phyloP scores from a whole-genome alignment of 2,113 vertebrate genomes.

The Parotia lawesii region DNA sequence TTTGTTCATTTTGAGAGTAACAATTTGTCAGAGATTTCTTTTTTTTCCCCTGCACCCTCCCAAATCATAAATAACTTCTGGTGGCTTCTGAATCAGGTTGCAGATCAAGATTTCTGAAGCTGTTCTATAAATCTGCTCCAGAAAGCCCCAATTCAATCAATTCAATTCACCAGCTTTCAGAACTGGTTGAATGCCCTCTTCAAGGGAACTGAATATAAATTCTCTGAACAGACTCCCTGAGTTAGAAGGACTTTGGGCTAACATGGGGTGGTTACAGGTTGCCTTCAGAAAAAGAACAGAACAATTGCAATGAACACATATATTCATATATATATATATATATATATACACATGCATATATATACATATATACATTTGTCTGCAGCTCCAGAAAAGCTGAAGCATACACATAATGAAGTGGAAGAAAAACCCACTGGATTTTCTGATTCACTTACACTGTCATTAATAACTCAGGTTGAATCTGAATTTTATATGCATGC shows the following conservation, averaged over 20 bases:
- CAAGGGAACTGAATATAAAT: slow-evolving; percentile 38
- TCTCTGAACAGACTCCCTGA: neutral
- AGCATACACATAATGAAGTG: neutral
- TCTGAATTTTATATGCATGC: neutral
- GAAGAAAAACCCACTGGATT: neutral
- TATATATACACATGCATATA: neutral
- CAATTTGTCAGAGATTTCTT: neutral
- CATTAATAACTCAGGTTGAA: neutral
- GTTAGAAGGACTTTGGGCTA: neutral
- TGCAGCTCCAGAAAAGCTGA: neutral
- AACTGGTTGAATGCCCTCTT: slow-evolving; percentile 31
- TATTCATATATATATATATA: neutral
- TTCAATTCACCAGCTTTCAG: slow-evolving; percentile 36
- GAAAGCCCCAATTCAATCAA: slow-evolving; percentile 43
- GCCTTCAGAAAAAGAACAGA: neutral
- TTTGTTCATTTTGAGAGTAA: neutral
- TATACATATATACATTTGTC: too few species aligned
- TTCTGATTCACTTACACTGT: neutral
- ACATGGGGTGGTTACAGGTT: neutral
- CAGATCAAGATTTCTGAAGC: slow-evolving; percentile 12
- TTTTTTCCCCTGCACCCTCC: neutral
- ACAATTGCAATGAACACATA: neutral
- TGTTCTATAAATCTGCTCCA: neutral
- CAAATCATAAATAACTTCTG: neutral
- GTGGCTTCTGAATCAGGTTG: neutral